These are phyloP conservation scores for Eulemur rufifrons DNA, from an alignment of 2,113 vertebrate species.

Conservation along the genomic window DNA sequence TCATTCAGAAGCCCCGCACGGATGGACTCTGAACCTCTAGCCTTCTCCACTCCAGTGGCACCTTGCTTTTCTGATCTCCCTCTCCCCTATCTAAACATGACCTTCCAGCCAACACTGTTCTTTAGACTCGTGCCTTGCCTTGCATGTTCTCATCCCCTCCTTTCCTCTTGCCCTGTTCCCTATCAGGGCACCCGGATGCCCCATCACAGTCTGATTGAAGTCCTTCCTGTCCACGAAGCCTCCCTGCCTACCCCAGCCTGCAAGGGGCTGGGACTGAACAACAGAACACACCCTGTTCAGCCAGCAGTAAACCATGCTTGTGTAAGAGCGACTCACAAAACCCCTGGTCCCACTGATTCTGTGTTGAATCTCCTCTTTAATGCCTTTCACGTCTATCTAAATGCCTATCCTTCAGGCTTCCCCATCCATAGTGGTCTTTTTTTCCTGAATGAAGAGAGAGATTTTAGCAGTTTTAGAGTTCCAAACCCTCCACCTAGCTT, in stretches of 20 bases:
- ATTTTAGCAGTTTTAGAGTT: neutral
- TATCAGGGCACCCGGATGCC: too few relatives aligned
- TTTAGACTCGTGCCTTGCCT: neutral
- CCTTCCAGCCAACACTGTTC: neutral
- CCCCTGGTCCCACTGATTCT: neutral
- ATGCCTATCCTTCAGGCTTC: neutral
- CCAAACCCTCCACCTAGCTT: neutral
- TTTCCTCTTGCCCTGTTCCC: neutral
- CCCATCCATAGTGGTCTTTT: neutral
- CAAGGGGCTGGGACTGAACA: neutral
- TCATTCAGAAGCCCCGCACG: neutral
- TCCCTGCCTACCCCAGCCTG: neutral
- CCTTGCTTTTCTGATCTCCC: neutral
- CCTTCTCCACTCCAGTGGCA: accelerated
- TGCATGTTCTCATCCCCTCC: neutral
- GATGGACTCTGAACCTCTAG: neutral
- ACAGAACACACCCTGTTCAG: neutral
- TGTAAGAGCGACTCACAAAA: too few relatives aligned
- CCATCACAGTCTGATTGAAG: neutral
- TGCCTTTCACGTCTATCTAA: neutral
- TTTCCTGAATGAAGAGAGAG: neutral
- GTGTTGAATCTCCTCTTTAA: neutral
- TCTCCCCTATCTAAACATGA: neutral
- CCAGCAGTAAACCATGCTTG: neutral
- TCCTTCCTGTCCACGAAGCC: neutral